Evolutionary conservation across 2,113 vertebrate genomes (phyloP).

Genomic region (Xiphophorus hellerii): DNA sequence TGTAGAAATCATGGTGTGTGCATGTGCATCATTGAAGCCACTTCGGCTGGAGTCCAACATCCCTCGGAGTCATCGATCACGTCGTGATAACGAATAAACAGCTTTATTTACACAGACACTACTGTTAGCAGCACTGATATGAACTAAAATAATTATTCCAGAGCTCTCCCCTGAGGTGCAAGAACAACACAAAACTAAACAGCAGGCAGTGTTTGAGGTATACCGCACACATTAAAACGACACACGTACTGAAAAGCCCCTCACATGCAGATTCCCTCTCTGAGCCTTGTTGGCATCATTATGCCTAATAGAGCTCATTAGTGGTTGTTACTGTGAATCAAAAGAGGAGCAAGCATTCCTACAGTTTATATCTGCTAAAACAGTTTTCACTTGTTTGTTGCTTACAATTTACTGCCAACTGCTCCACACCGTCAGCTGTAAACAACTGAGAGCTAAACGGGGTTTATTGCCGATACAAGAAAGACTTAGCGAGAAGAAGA

Average conservation of each 20-base stretch:
- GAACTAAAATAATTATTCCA: constrained; percentile 32
- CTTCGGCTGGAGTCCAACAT: constrained; percentile 22
- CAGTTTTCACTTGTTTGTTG: constrained; percentile 5
- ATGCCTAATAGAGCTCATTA: constrained; percentile 43
- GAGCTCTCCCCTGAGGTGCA: constrained; percentile 37
- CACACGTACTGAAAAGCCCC: neutral
- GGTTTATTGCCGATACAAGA: neutral
- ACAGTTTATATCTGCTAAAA: constrained; percentile 5
- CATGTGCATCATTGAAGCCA: constrained; percentile 37
- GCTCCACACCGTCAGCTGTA: constrained; percentile 13
- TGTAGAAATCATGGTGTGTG: constrained; percentile 9
- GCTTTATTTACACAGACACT: constrained; percentile 55
- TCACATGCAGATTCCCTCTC: constrained; percentile 9
- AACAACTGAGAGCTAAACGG: neutral
- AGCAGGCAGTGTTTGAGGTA: neutral
- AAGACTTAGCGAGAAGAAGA: neutral
- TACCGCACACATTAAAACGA: neutral
- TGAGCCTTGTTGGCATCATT: constrained; percentile 27
- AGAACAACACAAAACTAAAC: constrained; percentile 15
- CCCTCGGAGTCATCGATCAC: constrained; percentile 47
- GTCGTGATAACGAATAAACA: constrained; percentile 56
- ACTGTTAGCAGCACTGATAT: constrained; percentile 38
- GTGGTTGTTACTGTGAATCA: constrained; percentile 6
- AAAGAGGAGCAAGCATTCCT: constrained; percentile 5
- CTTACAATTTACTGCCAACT: constrained; percentile 15